These are phyloP conservation scores for Metopolophium dirhodum DNA, from an alignment of 1,140 invertebrate species.

Conservation along the genomic window DNA sequence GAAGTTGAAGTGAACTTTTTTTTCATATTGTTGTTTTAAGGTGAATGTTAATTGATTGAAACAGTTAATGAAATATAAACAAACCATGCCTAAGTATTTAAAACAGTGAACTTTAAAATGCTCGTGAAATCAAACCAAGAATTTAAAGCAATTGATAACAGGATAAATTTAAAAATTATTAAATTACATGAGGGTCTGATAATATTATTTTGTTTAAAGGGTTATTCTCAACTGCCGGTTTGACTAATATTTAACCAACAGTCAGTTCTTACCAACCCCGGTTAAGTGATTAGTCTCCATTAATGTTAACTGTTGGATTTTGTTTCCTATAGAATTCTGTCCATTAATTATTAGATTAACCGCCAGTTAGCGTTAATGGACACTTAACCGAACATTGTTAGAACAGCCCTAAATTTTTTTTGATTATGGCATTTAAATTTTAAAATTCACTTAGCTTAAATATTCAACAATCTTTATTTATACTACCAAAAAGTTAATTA, in stretches of 20 bases:
- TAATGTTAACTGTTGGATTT: too few relatives aligned
- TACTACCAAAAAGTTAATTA: not conserved
- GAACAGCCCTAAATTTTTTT: not conserved
- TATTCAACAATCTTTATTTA: not conserved
- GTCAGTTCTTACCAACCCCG: too few relatives aligned
- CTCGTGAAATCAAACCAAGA: not conserved
- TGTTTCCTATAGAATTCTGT: too few relatives aligned
- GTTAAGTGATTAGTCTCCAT: too few relatives aligned
- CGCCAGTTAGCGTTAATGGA: too few relatives aligned
- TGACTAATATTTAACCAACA: too few relatives aligned
- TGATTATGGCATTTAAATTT: not conserved
- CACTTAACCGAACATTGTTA: too few relatives aligned
- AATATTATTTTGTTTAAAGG: not conserved
- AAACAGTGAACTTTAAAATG: slow-evolving; percentile 33
- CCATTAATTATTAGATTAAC: too few relatives aligned
- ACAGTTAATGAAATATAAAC: slow-evolving; percentile 13
- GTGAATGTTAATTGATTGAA: slow-evolving; percentile 32
- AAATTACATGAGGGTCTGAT: not conserved
- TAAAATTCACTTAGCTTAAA: not conserved
- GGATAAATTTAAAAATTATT: not conserved
- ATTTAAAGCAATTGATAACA: not conserved
- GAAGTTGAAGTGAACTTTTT: slow-evolving; percentile 36
- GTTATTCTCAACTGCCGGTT: too few relatives aligned
- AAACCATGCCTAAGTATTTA: not conserved
- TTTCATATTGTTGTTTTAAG: slow-evolving; percentile 51